Conservation (phyloP, 2,888 invertebrate genomes). For the Hyalella azteca region DNA sequence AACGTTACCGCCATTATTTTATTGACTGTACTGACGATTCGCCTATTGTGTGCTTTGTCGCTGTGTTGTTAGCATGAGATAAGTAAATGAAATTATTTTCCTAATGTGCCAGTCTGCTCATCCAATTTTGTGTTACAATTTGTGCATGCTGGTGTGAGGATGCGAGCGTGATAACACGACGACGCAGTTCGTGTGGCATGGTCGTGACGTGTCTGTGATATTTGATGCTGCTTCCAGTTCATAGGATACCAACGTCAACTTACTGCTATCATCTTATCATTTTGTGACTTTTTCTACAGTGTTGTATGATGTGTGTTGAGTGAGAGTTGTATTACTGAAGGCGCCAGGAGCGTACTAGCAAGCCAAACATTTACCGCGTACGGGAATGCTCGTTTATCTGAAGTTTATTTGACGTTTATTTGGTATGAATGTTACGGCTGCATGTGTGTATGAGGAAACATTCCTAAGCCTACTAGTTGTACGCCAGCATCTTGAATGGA, state of each 20-base stretch:
- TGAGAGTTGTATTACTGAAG: neutral
- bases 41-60: neutral
- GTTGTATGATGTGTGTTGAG: neutral
- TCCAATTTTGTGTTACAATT: neutral
- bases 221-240: constrained; percentile 14
- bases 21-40: neutral
- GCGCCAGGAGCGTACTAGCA: neutral
- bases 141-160: neutral
- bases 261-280: neutral
- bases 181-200: neutral
- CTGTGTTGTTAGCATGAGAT: neutral
- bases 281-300: neutral
- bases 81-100: neutral
- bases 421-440: too few relatives aligned
- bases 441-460: neutral
- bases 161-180: neutral
- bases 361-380: too few relatives aligned
- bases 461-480: neutral
- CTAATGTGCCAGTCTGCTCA: neutral
- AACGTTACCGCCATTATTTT: constrained; percentile 6
- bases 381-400: too few relatives aligned
- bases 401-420: too few relatives aligned
- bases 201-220: constrained; percentile 8
- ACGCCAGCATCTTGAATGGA: neutral
- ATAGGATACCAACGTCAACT: neutral